These are phyloP conservation scores for Drosophila monieri DNA, from an alignment of 2,888 invertebrate species.

Conservation along the genomic window DNA sequence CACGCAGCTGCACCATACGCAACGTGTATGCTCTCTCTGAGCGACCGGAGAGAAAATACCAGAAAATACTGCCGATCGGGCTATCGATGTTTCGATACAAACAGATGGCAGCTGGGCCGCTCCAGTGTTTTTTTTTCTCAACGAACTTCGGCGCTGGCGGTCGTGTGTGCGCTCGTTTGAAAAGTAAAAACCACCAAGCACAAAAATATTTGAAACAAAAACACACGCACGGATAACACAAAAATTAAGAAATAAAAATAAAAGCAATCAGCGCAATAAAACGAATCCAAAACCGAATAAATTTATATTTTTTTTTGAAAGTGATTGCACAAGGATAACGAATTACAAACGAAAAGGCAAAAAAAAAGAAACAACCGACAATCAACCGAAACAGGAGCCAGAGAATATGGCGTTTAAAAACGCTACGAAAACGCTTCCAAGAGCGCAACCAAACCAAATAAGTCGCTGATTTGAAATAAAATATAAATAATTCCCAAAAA, in stretches of 20 bases:
- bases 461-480: not conserved
- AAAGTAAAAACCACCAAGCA: not conserved
- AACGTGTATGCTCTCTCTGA: no score
- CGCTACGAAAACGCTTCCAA: conserved; percentile 2
- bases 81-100: not conserved
- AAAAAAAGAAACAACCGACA: conserved; percentile 6
- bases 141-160: conserved; percentile 4
- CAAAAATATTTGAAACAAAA: not conserved
- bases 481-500: not conserved
- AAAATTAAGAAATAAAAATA: not conserved
- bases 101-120: not conserved
- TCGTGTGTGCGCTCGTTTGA: conserved; percentile 4
- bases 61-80: no score
- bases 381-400: not conserved
- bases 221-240: not conserved
- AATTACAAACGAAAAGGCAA: conserved; percentile 1
- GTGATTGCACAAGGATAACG: conserved; percentile 21
- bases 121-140: not conserved
- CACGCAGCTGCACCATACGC: no score
- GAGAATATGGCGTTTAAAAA: conserved; percentile 5
- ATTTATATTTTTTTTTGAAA: conserved; percentile 21
- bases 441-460: not conserved
- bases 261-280: not conserved
- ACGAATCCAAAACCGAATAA: not conserved
- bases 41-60: no score